Evolutionary conservation across 2,113 vertebrate species (phyloP).

Genomic region (Marcusenius ussheri): DNA sequence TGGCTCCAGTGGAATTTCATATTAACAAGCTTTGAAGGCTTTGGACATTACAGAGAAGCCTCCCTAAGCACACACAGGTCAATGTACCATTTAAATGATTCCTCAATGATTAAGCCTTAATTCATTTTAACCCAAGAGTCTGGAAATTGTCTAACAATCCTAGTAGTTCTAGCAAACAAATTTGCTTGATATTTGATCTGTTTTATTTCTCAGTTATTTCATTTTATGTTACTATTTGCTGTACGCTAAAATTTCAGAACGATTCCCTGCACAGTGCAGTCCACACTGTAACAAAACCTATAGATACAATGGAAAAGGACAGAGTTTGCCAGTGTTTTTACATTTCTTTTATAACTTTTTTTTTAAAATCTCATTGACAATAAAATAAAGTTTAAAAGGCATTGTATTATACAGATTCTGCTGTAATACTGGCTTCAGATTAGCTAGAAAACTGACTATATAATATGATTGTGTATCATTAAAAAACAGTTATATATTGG

Average conservation of each 20-base stretch:
- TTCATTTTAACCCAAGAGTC: background rate
- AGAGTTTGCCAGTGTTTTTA: background rate
- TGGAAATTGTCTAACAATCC: background rate
- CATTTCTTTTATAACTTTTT: background rate
- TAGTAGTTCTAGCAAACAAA: background rate
- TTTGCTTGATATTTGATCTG: background rate
- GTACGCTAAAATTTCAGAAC: background rate
- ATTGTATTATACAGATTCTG: background rate
- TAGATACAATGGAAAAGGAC: background rate
- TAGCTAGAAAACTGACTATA: background rate
- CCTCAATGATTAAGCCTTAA: background rate
- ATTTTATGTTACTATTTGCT: background rate
- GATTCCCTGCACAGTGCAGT: background rate
- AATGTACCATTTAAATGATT: background rate
- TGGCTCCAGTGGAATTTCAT: background rate
- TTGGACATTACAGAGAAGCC: background rate
- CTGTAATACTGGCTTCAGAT: background rate
- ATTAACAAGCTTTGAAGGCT: background rate
- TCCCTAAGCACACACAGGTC: background rate
- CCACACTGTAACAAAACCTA: background rate
- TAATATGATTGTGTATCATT: background rate
- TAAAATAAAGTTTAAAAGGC: background rate
- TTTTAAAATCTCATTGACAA: background rate
- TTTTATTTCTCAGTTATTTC: background rate
- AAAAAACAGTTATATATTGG: background rate